Evolutionary conservation across 2,797 vertebrate genomes (phyloP).

Genomic region (Podarcis siculus): DNA sequence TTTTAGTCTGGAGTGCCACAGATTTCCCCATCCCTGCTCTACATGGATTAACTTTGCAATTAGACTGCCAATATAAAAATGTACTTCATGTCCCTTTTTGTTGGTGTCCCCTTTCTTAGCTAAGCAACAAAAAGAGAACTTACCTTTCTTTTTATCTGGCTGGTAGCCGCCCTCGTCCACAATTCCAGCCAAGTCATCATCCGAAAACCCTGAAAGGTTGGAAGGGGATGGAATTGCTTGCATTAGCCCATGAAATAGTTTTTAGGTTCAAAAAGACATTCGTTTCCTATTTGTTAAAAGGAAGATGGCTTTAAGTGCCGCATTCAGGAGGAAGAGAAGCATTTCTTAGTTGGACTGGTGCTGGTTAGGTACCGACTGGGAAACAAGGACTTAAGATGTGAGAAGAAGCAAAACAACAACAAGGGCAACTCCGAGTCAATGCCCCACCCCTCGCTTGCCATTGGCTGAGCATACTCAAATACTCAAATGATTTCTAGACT

Average conservation of each 20-base stretch:
- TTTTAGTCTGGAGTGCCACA: too few relatives aligned
- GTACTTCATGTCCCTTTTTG: too few relatives aligned
- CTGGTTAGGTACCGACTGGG: background rate
- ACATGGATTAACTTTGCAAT: too few relatives aligned
- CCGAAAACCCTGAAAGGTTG: conserved; percentile 75
- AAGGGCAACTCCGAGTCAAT: too few relatives aligned
- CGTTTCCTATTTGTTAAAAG: background rate
- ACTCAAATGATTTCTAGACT: background rate
- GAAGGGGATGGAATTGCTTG: background rate
- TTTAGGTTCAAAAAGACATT: background rate
- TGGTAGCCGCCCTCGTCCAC: conserved; percentile 75
- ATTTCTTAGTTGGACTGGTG: background rate
- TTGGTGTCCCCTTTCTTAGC: background rate
- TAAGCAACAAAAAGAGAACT: accelerated
- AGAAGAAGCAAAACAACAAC: too few relatives aligned
- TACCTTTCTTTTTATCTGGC: conserved; percentile 91
- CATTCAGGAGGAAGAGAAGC: background rate
- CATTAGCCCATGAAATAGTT: background rate
- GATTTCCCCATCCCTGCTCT: too few relatives aligned
- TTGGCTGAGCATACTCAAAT: background rate
- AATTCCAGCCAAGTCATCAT: conserved; percentile 80
- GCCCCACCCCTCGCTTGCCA: too few relatives aligned
- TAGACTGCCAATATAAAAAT: too few relatives aligned
- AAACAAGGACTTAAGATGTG: background rate
- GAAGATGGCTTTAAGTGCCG: background rate